phyloP scores from a whole-genome alignment of 2,888 invertebrate species.

The Leptinotarsa haldemani region DNA sequence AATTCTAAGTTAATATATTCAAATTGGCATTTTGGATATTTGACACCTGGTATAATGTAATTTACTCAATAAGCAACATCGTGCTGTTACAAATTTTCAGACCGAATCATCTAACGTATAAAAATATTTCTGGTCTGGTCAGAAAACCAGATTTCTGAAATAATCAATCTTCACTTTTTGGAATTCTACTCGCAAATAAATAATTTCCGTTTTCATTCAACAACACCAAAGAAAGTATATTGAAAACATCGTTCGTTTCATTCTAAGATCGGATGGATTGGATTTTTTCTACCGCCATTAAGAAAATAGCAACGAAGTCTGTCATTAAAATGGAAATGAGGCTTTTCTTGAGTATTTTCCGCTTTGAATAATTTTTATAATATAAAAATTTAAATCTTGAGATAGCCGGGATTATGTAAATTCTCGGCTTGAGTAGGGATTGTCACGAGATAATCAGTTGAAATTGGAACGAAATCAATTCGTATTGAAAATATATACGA shows the following conservation, averaged over 20 bases:
- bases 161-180: no score
- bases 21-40: no score
- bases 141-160: no score
- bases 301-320: neutral
- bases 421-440: neutral
- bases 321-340: slow-evolving; percentile 11
- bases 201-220: neutral
- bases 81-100: no score
- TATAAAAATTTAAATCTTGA: slow-evolving; percentile 6
- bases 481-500: neutral
- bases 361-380: neutral
- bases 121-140: no score
- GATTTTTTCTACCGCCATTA: neutral
- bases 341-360: neutral
- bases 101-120: no score
- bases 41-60: no score
- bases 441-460: neutral
- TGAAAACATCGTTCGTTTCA: neutral
- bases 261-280: neutral
- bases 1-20: no score
- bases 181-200: neutral
- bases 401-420: neutral
- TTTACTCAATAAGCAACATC: no score
- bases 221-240: neutral
- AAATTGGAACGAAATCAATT: neutral